These are phyloP conservation scores for Sebastes hubbsi DNA, from an alignment of 2,797 vertebrate species.

Conservation along the genomic window DNA sequence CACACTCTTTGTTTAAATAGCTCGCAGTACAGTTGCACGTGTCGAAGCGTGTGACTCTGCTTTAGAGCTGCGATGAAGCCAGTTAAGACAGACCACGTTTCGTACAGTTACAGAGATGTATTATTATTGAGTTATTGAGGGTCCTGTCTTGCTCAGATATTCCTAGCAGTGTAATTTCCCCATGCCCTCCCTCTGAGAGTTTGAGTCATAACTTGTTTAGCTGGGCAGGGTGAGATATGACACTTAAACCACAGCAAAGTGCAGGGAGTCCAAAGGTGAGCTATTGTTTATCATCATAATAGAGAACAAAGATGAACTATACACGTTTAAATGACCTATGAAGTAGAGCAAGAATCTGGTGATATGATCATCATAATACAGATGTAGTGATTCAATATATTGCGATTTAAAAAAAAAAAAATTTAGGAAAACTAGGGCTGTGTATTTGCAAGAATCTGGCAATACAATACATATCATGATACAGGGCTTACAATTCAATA, in stretches of 20 bases:
- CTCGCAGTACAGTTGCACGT: conserved; percentile 80
- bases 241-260: not conserved
- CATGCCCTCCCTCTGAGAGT: conserved; percentile 31
- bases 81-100: conserved; percentile 19
- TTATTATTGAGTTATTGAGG: not conserved
- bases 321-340: not conserved
- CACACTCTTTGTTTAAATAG: conserved; percentile 82
- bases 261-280: conserved; percentile 24
- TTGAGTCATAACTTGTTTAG: conserved; percentile 37
- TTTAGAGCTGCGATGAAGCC: conserved; percentile 34
- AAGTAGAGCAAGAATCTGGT: too few species aligned
- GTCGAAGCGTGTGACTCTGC: conserved; percentile 81
- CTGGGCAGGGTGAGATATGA: conserved; percentile 1
- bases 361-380: too few species aligned
- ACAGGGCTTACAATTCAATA: too few species aligned
- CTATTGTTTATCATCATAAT: not conserved
- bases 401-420: too few species aligned
- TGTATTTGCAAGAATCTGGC: too few species aligned
- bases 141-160: not conserved
- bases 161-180: not conserved
- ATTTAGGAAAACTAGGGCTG: too few species aligned
- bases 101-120: not conserved
- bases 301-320: conserved; percentile 4
- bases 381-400: too few species aligned
- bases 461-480: too few species aligned